Percentiles rank a stretch among this genome's conserved stretches.
Evolutionary conservation across 2,113 vertebrate genomes (phyloP).

Genomic region (Tetraodon nigroviridis): DNA sequence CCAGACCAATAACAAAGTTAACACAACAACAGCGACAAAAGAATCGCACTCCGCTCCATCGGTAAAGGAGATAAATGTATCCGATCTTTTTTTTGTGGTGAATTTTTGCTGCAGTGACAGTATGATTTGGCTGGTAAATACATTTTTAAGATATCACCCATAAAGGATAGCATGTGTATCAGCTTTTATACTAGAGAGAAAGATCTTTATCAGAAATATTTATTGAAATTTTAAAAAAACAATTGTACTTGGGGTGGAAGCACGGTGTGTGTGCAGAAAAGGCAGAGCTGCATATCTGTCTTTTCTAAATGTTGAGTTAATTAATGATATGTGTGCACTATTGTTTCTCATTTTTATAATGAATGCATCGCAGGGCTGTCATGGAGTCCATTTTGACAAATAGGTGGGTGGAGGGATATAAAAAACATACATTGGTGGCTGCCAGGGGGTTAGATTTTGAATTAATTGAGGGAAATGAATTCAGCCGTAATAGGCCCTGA

Average conservation of each 20-base stretch:
- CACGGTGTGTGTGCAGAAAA: constrained; percentile 16
- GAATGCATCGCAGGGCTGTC: constrained; percentile 78
- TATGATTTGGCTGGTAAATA: not conserved
- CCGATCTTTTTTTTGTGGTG: not conserved
- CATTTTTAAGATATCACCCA: not conserved
- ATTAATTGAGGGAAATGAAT: constrained; percentile 82
- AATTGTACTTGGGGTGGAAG: constrained; percentile 2
- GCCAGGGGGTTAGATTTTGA: constrained; percentile 74
- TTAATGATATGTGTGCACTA: constrained; percentile 74
- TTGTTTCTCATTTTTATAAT: constrained; percentile 76
- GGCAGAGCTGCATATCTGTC: constrained; percentile 32
- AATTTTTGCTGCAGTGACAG: not conserved
- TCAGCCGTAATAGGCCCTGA: constrained; percentile 75
- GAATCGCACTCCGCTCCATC: too few species aligned
- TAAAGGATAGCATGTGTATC: not conserved
- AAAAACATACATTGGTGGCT: constrained; percentile 70
- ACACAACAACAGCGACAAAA: too few species aligned
- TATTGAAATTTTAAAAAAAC: not conserved
- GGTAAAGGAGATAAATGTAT: too few species aligned
- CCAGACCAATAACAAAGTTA: too few species aligned
- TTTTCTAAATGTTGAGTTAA: constrained; percentile 64
- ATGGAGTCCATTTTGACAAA: constrained; percentile 78
- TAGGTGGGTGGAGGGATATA: constrained; percentile 74
- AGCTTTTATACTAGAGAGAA: too few species aligned
- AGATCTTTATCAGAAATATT: not conserved